Evolutionary conservation across 2,113 vertebrate genomes (phyloP).

Genomic region (Osmerus mordax): DNA sequence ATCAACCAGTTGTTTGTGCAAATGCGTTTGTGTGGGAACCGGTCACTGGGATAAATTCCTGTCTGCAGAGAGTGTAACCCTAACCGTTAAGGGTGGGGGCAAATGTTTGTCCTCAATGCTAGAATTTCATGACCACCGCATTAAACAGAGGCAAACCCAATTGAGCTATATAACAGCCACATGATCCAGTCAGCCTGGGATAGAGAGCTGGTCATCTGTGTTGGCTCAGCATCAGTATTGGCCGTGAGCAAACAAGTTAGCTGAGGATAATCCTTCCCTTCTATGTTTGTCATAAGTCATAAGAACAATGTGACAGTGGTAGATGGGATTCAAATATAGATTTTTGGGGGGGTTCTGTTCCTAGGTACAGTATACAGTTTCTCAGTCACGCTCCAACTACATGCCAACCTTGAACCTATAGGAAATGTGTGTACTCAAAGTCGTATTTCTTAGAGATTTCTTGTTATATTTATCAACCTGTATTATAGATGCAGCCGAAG

Average conservation of each 20-base stretch:
- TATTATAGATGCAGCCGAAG: too few relatives aligned
- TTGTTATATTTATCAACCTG: too few relatives aligned
- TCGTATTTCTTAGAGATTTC: too few relatives aligned
- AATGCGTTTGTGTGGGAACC: slow-evolving; percentile 4
- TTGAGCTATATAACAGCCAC: slow-evolving; percentile 45
- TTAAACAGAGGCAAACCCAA: slow-evolving; percentile 49
- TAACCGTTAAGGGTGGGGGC: slow-evolving; percentile 25
- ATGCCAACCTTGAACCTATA: too few relatives aligned
- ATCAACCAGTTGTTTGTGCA: neutral
- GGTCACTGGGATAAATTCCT: slow-evolving; percentile 11
- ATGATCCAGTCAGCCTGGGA: slow-evolving; percentile 32
- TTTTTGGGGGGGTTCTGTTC: too few relatives aligned
- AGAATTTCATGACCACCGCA: slow-evolving; percentile 43
- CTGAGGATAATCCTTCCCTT: neutral
- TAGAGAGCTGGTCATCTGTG: slow-evolving; percentile 26
- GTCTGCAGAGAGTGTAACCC: slow-evolving; percentile 28
- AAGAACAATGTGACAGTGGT: too few relatives aligned
- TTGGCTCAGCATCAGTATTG: slow-evolving; percentile 16
- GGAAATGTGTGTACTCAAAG: too few relatives aligned
- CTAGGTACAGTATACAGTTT: too few relatives aligned
- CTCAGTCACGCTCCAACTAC: too few relatives aligned
- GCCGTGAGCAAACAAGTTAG: neutral
- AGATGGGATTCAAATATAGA: too few relatives aligned
- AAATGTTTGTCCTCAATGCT: slow-evolving; percentile 6
- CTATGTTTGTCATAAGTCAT: too few relatives aligned